Conservation (phyloP, 2,888 invertebrate species). For the Epinotia demarniana region DNA sequence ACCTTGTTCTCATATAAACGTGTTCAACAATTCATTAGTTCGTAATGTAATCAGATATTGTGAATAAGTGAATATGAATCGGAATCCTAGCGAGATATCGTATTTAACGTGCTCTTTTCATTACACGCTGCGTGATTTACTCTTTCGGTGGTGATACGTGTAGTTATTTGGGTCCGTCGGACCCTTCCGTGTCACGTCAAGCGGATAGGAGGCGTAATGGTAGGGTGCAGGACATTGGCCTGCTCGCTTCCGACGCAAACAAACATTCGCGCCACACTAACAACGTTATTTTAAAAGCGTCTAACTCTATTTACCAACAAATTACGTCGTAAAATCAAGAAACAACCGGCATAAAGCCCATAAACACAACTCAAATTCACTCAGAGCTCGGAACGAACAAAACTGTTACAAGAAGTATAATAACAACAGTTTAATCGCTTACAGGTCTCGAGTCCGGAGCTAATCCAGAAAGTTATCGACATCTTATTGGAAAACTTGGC, state of each 20-base stretch:
- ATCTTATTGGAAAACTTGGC: constrained; percentile 55
- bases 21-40: too few relatives aligned
- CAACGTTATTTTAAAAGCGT: constrained; percentile 29
- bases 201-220: constrained; percentile 54
- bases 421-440: constrained; percentile 61
- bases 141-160: constrained; percentile 22
- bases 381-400: constrained; percentile 51
- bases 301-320: neutral
- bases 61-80: too few relatives aligned
- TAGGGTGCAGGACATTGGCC: constrained; percentile 75
- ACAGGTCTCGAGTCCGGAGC: constrained; percentile 61
- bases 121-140: constrained; percentile 12
- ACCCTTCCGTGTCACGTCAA: constrained; percentile 65
- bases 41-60: too few relatives aligned
- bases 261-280: constrained; percentile 35
- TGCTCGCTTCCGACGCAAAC: constrained; percentile 56
- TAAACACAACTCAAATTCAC: constrained; percentile 34
- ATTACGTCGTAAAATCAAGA: constrained; percentile 7
- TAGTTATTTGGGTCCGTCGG: constrained; percentile 53
- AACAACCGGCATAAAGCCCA: constrained; percentile 25
- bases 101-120: neutral
- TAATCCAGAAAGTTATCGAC: constrained; percentile 58
- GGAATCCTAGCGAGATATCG: neutral
- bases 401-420: constrained; percentile 52
- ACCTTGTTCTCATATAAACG: too few relatives aligned